Evolutionary conservation across 2,888 invertebrate species (phyloP), one percentile per base, ranked within the genome.

Genomic region (Euphydryas editha): DNA sequence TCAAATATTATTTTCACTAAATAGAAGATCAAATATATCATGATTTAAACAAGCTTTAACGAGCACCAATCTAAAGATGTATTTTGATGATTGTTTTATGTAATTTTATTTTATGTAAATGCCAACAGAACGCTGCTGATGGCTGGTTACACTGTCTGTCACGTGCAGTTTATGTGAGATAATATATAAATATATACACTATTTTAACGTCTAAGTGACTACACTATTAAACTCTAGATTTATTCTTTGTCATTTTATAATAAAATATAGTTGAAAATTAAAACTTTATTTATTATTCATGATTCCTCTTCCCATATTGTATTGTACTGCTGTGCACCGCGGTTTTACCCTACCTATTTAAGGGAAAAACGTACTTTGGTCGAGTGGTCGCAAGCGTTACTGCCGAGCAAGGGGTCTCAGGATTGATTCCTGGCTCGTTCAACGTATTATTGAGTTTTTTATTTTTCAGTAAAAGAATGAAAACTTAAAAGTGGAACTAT

Each of bases 171-270:
- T 69, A 85, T 83, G 84, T 82, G 84, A 84, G 83, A 84, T n/a
- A n/a, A n/a, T 86, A 87, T 86, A 84, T 86, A 84, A 85, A 66
- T 69, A 86, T 83, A 82, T 85, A 87, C 83, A 88, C 85, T 85
- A 86, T 85, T 86, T 83, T 87, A 87, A 83, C 81, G 86, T 83
- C 84, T 88, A 90, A 90, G 89, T 88, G 88, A 90, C 88, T 88
- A 88, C 87, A 87, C 89, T 92, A 92, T 88, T 92, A 92, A 93
- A 93, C 93, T 94, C 94, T 94, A 94, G 94, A 94, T 93, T 94
- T 94, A 94, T 94, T 94, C 94, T 94, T 94, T 94, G 94, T 94
- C 94, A 94, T 94, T 94, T 94, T 94, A 94, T 94, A 94, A 94
- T 94, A 94, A 94, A 94, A 94, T 88, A 90, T 91, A 91, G 90